Evolutionary conservation across 2,113 vertebrate species (phyloP), one percentile per base, ranked within the genome.

Genomic region (Raja brachyura): DNA sequence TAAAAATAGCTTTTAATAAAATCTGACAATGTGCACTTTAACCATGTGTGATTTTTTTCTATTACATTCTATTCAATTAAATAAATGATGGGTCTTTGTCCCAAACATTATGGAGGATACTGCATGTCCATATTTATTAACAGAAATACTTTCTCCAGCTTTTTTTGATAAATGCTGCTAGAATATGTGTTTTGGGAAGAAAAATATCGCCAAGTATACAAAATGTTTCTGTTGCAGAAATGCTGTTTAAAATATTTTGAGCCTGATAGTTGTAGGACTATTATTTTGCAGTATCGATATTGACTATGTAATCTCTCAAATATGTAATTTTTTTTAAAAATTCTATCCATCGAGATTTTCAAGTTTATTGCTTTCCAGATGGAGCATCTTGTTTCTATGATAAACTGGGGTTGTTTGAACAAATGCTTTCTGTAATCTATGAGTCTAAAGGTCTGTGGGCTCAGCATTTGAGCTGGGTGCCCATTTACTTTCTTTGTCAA

Each of bases 371-470:
- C 56, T 81, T 86, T 28, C 54, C 25, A 59, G 54, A 85, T 59
- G 54, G 25, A n/a, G 13, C 56, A 61, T 3, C 56, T 61, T 8
- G n/a, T 56, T 85, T 61, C 25, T 9, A 20, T 56, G 54, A 59
- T 28, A 59, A 81, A 63, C 13, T 86, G 9, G 54, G 81, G 56
- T 86, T 63, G 83, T 86, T 86, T 86, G 83, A 86, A 86, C 20
- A 83, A 83, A 83, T 83, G 9, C 28, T 33, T 1, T 22, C 48
- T 81, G 33, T 81, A 56, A 18, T 48, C 22, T 81, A 9, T 81
- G 39, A 81, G 59, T 22, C 56, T 14, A 9, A 86, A 61, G 9
- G 0, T 86, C 56, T 18, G 83, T n/a, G 9, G 13, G 11, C 4
- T 10, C 16, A 59, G 8, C 39, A 85, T 59, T 59, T 28, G 81